Conservation (phyloP, 2,888 invertebrate species). For the Ormyrus rosae region DNA sequence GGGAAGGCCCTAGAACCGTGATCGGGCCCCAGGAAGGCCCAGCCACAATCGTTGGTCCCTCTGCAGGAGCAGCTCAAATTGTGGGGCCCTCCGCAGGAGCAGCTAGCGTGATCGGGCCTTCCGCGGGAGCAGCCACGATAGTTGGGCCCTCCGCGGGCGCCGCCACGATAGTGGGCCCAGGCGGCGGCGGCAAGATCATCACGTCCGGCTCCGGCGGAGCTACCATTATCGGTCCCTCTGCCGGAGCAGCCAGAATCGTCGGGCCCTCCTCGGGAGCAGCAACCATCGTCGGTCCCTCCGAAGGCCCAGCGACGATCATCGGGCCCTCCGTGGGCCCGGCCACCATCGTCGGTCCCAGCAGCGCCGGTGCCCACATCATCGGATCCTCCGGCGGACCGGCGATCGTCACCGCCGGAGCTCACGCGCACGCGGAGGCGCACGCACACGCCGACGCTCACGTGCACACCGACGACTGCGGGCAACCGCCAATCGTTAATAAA, state of each 20-base stretch:
- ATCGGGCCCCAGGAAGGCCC: not conserved
- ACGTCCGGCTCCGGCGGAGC: slow-evolving; percentile 56
- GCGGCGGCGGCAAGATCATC: slow-evolving; percentile 38
- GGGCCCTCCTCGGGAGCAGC: slow-evolving; percentile 70
- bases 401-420: slow-evolving; percentile 27
- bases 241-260: slow-evolving; percentile 66
- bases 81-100: slow-evolving; percentile 57
- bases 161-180: slow-evolving; percentile 58
- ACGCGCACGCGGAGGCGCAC: slow-evolving; percentile 49
- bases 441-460: slow-evolving; percentile 59
- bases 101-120: slow-evolving; percentile 57
- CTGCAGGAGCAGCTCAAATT: slow-evolving; percentile 37
- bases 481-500: not conserved
- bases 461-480: slow-evolving; percentile 40
- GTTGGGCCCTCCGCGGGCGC: slow-evolving; percentile 58
- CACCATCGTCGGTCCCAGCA: slow-evolving; percentile 58
- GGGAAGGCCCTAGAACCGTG: slow-evolving; percentile 10
- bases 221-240: slow-evolving; percentile 68
- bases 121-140: slow-evolving; percentile 61
- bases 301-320: slow-evolving; percentile 57
- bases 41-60: slow-evolving; percentile 40
- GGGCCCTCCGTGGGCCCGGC: slow-evolving; percentile 58
- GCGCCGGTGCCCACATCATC: slow-evolving; percentile 39
- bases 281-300: slow-evolving; percentile 71
- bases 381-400: slow-evolving; percentile 39